Conservation (phyloP, 2,888 invertebrate species). For the Peribatodes rhomboidaria region DNA sequence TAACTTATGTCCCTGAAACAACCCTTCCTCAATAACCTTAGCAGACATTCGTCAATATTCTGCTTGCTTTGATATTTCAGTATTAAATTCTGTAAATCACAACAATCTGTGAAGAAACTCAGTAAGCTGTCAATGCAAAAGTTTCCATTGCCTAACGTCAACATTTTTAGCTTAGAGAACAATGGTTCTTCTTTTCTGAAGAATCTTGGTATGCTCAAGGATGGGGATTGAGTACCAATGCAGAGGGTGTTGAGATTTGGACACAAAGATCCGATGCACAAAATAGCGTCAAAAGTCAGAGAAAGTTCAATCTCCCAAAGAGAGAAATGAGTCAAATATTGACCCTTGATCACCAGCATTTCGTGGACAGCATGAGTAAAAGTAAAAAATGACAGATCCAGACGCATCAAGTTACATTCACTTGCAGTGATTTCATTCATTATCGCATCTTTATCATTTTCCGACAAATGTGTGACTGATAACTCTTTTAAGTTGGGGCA, state of each 20-base stretch:
- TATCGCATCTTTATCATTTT: conserved; percentile 77
- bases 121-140: conserved; percentile 74
- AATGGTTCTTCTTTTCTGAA: conserved; percentile 67
- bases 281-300: conserved; percentile 71
- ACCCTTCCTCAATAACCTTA: conserved; percentile 70
- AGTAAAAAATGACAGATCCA: conserved; percentile 81
- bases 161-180: conserved; percentile 68
- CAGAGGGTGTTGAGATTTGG: conserved; percentile 76
- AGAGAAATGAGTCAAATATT: conserved; percentile 78
- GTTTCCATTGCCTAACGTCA: conserved; percentile 78
- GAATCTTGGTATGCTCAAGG: conserved; percentile 70
- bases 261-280: conserved; percentile 74
- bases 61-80: conserved; percentile 79
- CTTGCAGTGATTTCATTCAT: conserved; percentile 74
- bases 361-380: conserved; percentile 74
- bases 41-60: conserved; percentile 70
- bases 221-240: conserved; percentile 77
- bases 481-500: conserved; percentile 78
- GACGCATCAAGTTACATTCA: conserved; percentile 68
- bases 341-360: conserved; percentile 73
- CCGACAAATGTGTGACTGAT: conserved; percentile 78
- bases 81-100: conserved; percentile 71
- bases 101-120: conserved; percentile 73
- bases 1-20: conserved; percentile 68
- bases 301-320: conserved; percentile 81